Evolutionary conservation across 2,113 vertebrate genomes (phyloP).

Genomic region (Siniperca knerii): DNA sequence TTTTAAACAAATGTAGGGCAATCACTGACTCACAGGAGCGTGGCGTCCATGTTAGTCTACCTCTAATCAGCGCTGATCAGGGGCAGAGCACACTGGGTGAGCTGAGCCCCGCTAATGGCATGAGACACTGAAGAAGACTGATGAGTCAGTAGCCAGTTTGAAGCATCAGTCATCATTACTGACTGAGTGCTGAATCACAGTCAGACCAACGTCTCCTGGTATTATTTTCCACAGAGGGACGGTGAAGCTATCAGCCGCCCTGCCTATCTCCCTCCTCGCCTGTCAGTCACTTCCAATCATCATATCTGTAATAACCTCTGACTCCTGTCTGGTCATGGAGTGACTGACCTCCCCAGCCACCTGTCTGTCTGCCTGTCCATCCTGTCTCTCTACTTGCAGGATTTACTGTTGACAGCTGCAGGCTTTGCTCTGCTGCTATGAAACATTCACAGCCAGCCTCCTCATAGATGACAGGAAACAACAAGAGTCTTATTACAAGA

Average conservation of each 20-base stretch:
- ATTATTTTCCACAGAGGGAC: conserved; percentile 26
- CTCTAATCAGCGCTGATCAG: conserved; percentile 56
- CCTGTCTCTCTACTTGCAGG: neutral
- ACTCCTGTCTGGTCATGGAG: conserved; percentile 41
- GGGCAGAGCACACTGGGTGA: conserved; percentile 16
- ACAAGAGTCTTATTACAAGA: neutral
- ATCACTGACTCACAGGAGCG: conserved; percentile 47
- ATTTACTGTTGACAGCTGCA: neutral
- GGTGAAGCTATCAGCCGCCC: neutral
- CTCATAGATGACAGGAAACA: neutral
- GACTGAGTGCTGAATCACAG: conserved; percentile 45
- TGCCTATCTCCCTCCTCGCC: neutral
- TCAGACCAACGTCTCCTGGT: conserved; percentile 18
- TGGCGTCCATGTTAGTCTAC: conserved; percentile 34
- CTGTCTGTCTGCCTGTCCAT: conserved; percentile 14
- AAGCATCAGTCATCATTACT: conserved; percentile 48
- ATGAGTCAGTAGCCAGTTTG: conserved; percentile 55
- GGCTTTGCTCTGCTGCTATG: neutral
- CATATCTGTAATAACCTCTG: conserved; percentile 49
- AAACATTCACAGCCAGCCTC: neutral
- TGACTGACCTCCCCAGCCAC: conserved; percentile 12
- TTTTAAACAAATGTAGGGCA: conserved; percentile 68
- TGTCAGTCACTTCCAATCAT: conserved; percentile 53
- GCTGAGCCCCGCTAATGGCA: neutral
- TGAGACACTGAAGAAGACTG: conserved; percentile 29